Percentiles rank a stretch among this genome's conserved stretches.
phyloP scores from a whole-genome alignment of 2,113 vertebrate genomes.

The Mungos mungo region DNA sequence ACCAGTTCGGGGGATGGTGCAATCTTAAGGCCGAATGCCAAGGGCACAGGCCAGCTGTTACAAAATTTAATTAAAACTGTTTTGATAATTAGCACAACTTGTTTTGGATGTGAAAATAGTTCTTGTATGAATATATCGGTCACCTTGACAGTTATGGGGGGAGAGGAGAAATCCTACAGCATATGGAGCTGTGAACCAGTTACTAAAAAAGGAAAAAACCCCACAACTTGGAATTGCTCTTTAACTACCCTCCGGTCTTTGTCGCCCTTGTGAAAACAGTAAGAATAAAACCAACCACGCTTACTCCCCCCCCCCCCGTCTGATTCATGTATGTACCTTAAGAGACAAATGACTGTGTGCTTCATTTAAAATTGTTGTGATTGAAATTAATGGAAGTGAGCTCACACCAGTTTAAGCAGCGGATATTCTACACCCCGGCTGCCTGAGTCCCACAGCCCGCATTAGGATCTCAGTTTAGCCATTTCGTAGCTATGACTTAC shows the following conservation, averaged over 20 bases:
- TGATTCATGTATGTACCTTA: background rate
- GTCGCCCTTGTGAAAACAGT: background rate
- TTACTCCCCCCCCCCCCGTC: background rate
- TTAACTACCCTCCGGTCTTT: background rate
- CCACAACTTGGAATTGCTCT: background rate
- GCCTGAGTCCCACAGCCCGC: background rate
- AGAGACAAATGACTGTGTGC: background rate
- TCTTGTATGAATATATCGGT: constrained; percentile 53
- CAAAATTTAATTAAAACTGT: constrained; percentile 71
- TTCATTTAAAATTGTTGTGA: background rate
- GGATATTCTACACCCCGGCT: rapidly evolving
- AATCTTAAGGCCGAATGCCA: constrained; percentile 53
- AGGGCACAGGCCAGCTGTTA: constrained; percentile 68
- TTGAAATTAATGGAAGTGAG: background rate
- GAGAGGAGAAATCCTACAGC: background rate
- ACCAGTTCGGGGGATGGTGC: constrained; percentile 42
- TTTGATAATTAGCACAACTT: constrained; percentile 71
- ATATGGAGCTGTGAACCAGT: constrained; percentile 14
- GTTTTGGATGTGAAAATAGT: constrained; percentile 63
- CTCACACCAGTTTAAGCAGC: rapidly evolving
- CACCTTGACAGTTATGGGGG: constrained; percentile 68
- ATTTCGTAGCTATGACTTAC: background rate
- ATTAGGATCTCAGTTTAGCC: too few relatives aligned
- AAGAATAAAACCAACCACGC: background rate
- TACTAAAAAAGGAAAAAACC: background rate